These are phyloP conservation scores for human DNA, from an alignment of 2,113 vertebrate species.

Conservation along the genomic window DNA sequence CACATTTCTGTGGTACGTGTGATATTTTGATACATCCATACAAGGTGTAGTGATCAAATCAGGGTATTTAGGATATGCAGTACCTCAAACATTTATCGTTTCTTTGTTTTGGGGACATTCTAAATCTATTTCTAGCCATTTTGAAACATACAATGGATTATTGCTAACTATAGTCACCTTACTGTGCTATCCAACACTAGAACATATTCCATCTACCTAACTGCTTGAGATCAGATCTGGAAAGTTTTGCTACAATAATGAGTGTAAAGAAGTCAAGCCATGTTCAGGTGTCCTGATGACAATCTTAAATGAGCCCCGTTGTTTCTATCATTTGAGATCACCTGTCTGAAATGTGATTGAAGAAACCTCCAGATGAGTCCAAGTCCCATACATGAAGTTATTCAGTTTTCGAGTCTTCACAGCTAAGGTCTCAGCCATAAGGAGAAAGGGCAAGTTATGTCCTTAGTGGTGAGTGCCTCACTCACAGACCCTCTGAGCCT, in stretches of 20 bases:
- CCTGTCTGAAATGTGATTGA: neutral
- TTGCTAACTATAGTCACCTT: neutral
- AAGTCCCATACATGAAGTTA: neutral
- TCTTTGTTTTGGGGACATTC: neutral
- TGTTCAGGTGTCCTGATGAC: neutral
- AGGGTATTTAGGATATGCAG: neutral
- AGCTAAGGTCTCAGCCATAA: neutral
- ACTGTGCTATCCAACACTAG: neutral
- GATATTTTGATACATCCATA: neutral
- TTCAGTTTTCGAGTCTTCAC: neutral
- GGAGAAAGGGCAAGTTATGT: neutral
- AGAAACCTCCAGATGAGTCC: neutral
- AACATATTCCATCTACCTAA: neutral
- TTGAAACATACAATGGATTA: neutral
- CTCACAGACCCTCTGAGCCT: neutral
- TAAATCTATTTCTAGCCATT: neutral
- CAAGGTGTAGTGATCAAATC: neutral
- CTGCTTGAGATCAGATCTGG: neutral
- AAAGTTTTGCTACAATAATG: neutral
- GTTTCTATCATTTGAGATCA: neutral
- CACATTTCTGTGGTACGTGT: neutral
- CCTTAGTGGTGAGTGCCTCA: neutral
- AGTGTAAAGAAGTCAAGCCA: neutral
- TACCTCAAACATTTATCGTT: neutral
- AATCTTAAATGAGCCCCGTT: neutral